These are phyloP conservation scores for Mandrillus leucophaeus DNA, from an alignment of 2,113 vertebrate species.

Conservation along the genomic window DNA sequence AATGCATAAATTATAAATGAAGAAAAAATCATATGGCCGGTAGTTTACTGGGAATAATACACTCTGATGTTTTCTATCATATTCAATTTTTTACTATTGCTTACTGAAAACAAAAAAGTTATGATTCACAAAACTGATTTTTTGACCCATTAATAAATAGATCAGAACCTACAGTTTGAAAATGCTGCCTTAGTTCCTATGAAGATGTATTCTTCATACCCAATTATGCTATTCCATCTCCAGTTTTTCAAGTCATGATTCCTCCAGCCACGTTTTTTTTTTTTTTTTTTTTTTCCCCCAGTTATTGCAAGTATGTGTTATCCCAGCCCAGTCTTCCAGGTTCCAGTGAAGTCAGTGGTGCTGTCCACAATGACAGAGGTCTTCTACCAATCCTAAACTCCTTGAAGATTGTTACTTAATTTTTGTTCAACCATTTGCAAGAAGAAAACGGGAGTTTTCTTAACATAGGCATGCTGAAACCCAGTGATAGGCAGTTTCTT, in stretches of 20 bases:
- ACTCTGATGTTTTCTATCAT: neutral
- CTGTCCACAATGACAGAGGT: neutral
- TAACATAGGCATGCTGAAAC: neutral
- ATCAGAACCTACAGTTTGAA: neutral
- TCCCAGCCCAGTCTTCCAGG: neutral
- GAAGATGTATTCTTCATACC: neutral
- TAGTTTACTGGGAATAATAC: neutral
- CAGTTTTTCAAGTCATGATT: neutral
- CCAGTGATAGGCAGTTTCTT: neutral
- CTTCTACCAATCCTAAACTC: neutral
- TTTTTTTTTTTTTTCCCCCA: neutral
- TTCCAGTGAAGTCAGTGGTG: neutral
- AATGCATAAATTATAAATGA: conserved; percentile 17
- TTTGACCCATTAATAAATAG: neutral
- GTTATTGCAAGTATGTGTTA: neutral
- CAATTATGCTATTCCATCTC: neutral
- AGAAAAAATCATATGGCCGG: neutral
- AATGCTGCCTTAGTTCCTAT: neutral
- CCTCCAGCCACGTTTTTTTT: neutral
- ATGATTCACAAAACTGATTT: neutral
- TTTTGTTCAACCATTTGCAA: neutral
- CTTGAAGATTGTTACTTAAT: neutral
- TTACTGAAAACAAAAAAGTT: neutral
- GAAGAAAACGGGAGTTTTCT: neutral
- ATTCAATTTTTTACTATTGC: neutral